Base-by-base conservation (phyloP, 2,797 vertebrate genomes). In the Coreius guichenoti region DNA sequence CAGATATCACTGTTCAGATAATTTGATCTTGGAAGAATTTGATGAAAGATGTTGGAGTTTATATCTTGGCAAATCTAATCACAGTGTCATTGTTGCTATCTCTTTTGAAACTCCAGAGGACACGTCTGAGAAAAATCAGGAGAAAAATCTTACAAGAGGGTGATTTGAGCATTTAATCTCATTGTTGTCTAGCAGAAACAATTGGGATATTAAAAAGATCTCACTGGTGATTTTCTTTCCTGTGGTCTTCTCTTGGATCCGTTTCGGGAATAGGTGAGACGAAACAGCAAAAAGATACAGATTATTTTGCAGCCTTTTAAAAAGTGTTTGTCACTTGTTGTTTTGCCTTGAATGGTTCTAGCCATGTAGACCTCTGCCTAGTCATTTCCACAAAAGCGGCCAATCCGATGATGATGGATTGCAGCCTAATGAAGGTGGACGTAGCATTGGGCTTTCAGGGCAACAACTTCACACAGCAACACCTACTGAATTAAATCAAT, bases 331-430 rank as follows among this genome's bases (percentile, higher is more conserved):
- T 76, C 83, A 84, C 67, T 88, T 81, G 29, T 51, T 69, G 63
- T 86, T 89, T 88, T 91, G 80, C 31, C 29, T 19, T 70, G 85
- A 70, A 43, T 87, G 54, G 69, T 87, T 63, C 75, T 83, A 79
- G 69, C 68, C 72, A 90, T 91, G 87, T 82, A 89, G 86, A 81
- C 65, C 77, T 89, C 81, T 80, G 86, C 83, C 74, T 87, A 84
- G 85, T 82, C 86, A 81, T 88, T 89, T 89, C 73, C 70, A 84
- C 80, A 87, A 82, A 89, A 54, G 58, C 74, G 87, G 90, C 86
- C 87, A 83, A 91, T 87, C 56, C 80, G 74, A 89, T 88, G 86
- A 89, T 90, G 93, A 94, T 93, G 89, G 91, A 93, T 91, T 93
- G 86, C 73, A 85, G 81, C 82, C 87, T 90, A 92, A 91, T 91